Base-by-base conservation (phyloP, 2,797 vertebrate species). In the Dermochelys coriacea region DNA sequence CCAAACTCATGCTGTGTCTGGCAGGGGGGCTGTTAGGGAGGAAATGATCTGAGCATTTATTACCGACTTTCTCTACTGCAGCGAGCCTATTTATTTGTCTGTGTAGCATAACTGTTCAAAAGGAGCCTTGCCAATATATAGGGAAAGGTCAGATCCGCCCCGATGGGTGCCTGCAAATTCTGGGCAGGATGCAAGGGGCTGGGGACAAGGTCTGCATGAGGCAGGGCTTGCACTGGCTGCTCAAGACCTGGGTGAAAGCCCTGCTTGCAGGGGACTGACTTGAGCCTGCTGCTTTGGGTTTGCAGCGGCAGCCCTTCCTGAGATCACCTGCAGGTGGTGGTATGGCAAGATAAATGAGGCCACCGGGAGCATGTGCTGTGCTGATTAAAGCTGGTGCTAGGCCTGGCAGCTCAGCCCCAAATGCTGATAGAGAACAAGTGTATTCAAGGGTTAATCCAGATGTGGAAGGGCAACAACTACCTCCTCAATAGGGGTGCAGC, bases 21-120 rank as follows among this genome's bases (percentile, higher is more conserved):
- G 55, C 12, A 9, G 23, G 5, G 29, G 29, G 4, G 34, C 6
- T 55, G 45, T 12, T 47, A 51, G 41, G 68, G 77, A 18, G 84
- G 77, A 8, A 88, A 59, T 68, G 82, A 85, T 85, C 90, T 94
- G 96, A 96, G 74, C 88, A 86, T 41, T 82, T 96, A 95, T 96
- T 96, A 92, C 91, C 91, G 50, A 91, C 84, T 89, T 94, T 84
- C 94, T 92, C 94, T 92, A 94, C 64, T 88, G 94, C 95, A 93
- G 91, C 80, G 86, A 97, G 95, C 93, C 97, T 97, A 97, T 98
- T 97, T 96, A 97, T 98, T 97, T 93, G 97, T 96, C 91, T 93
- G 59, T 29, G 91, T 84, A 59, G 74, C 88, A 86, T 78, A 89
- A 82, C 64, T 47, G 83, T 88, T 90, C 31, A 3, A 15, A 61